phyloP scores from a whole-genome alignment of 2,888 invertebrate species.

The Tanytarsus gracilentus region DNA sequence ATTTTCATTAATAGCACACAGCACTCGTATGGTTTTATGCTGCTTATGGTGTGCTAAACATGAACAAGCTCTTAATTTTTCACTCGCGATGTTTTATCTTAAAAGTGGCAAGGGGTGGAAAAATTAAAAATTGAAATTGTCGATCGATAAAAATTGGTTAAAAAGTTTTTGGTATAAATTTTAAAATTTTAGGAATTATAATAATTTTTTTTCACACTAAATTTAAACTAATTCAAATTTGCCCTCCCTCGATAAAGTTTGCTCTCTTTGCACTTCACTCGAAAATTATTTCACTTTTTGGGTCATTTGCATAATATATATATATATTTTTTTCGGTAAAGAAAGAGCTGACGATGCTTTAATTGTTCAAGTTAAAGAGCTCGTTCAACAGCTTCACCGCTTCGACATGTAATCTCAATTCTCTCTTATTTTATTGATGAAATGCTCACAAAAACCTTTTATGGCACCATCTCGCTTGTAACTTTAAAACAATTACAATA shows the following conservation, averaged over 20 bases:
- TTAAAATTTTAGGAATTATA: too few species aligned
- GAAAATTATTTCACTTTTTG: conserved; percentile 7
- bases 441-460: conserved; percentile 12
- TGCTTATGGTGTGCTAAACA: conserved; percentile 11
- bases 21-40: neutral
- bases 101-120: too few species aligned
- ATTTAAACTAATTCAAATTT: too few species aligned
- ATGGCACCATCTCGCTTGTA: neutral
- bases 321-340: neutral
- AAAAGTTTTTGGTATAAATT: too few species aligned
- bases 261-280: too few species aligned
- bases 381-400: too few species aligned
- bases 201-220: too few species aligned
- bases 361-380: conserved; percentile 9
- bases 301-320: conserved; percentile 28
- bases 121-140: neutral
- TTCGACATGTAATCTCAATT: conserved; percentile 1
- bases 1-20: conserved; percentile 19
- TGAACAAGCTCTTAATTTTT: conserved; percentile 25
- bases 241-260: too few species aligned
- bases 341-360: neutral
- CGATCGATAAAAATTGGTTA: neutral
- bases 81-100: too few species aligned
- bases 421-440: neutral
- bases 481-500: conserved; percentile 6